Evolutionary conservation across 2,113 vertebrate species (phyloP).

Genomic region (Sylvia atricapilla): DNA sequence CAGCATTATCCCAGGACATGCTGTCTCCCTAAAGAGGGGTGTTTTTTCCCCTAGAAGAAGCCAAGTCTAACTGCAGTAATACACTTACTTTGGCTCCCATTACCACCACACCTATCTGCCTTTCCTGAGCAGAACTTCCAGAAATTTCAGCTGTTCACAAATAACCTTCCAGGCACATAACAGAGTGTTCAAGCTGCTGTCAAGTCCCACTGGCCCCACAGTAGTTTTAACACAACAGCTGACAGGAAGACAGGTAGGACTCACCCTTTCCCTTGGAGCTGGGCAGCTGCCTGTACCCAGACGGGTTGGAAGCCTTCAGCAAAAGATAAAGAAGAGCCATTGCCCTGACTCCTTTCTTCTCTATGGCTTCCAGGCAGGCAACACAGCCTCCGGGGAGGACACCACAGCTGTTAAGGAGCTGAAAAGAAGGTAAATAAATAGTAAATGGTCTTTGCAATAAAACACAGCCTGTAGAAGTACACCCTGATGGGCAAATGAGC

Average conservation of each 20-base stretch:
- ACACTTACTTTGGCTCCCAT: background rate
- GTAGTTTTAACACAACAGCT: background rate
- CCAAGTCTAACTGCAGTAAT: background rate
- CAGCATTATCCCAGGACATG: background rate
- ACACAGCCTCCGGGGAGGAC: background rate
- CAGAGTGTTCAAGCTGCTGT: background rate
- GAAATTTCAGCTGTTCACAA: background rate
- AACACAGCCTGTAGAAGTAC: background rate
- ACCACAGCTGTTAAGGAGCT: conserved; percentile 39
- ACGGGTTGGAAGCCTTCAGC: conserved; percentile 14
- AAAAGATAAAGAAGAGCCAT: conserved; percentile 50
- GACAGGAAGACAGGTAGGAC: background rate
- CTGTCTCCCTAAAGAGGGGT: background rate
- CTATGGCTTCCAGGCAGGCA: conserved; percentile 22
- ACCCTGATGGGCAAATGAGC: background rate
- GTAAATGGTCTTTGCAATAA: background rate
- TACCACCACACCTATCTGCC: background rate
- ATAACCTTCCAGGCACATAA: background rate
- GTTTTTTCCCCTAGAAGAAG: background rate
- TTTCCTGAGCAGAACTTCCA: background rate
- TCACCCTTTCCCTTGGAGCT: conserved; percentile 61
- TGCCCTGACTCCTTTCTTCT: conserved; percentile 26
- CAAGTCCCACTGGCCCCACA: background rate
- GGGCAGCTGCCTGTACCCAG: conserved; percentile 44
- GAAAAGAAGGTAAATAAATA: background rate